Base-by-base conservation (phyloP, 1,140 invertebrate species). In the Neuroterus valhalla region DNA sequence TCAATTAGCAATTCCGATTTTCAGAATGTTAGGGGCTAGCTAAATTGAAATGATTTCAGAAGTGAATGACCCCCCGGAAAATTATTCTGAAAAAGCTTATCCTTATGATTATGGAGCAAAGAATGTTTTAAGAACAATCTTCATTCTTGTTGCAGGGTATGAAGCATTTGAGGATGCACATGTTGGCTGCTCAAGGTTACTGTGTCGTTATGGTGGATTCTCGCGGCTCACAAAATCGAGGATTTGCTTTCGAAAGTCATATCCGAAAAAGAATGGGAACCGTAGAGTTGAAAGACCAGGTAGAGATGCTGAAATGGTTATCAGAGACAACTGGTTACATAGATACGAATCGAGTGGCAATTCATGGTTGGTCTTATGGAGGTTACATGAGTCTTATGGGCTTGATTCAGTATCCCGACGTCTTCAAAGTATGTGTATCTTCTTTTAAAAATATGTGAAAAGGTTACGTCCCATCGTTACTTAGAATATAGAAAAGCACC, bases 351-450 rank as follows among this genome's bases (percentile, higher is more conserved):
- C 92, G 98, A 71, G 94, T 99, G 1, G 98, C 96, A 5, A 96
- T 99, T 80, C 97, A 98, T 87, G 98, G 98, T 6, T 99, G 98
- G 98, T 99, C 98, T 62, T 99, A 99, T 87, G 98, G 98, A 42
- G 95, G 96, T 21, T 97, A 97, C 89, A 91, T 97, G 3, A 96
- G 95, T 82, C 91, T 97, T 31, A 96, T 97, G 93, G 96, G 94
- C 3, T 88, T 97, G 19, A 95, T 95, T 79, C 95, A 96, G 66
- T 93, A 94, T 87, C 95, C 96, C 2, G 92, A 95, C 75, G 90
- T 96, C 55, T 97, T 97, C 86, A 97, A 96, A 90, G 93, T 96
- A 85, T 75, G 74, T 78, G 66, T 48, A 62, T 38, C 66, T 42
- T 4, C 3, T 8, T 26, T 21, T 21, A 14, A n/a, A 12, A 12